Evolutionary conservation across 2,797 vertebrate genomes (phyloP).

Genomic region (Leuciscus waleckii): DNA sequence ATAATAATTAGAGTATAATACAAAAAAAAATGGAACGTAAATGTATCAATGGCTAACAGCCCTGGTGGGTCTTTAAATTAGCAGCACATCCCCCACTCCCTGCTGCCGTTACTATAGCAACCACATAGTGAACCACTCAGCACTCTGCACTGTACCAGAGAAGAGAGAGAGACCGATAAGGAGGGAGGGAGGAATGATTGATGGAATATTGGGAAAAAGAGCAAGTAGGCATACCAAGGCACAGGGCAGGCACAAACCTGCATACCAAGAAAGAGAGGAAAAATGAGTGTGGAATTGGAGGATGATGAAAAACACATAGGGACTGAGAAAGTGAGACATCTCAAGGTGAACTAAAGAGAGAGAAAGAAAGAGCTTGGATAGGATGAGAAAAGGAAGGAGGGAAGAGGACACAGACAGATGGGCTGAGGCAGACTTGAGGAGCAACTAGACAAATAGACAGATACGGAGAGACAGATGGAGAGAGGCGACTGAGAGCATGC

Average conservation of each 20-base stretch:
- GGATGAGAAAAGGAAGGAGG: conserved; percentile 40
- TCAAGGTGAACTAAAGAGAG: conserved; percentile 41
- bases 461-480: conserved; percentile 65
- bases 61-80: conserved; percentile 66
- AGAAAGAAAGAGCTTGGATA: conserved; percentile 35
- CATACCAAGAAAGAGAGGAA: conserved; percentile 3
- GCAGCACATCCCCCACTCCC: conserved; percentile 55
- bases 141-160: conserved; percentile 46
- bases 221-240: conserved; percentile 26
- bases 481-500: conserved; percentile 49
- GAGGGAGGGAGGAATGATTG: conserved; percentile 50
- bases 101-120: conserved; percentile 69
- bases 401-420: conserved; percentile 52
- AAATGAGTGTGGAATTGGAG: background rate
- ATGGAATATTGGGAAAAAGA: conserved; percentile 46
- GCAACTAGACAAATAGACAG: conserved; percentile 42
- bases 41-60: conserved; percentile 44
- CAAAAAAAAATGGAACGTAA: background rate
- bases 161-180: conserved; percentile 13
- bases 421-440: conserved; percentile 51
- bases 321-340: background rate
- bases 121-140: conserved; percentile 58
- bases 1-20: conserved; percentile 17
- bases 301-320: background rate
- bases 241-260: conserved; percentile 26